Percentiles rank a stretch among this genome's conserved stretches.
Evolutionary conservation across 2,888 invertebrate species (phyloP).

Genomic region (Alitta virens): DNA sequence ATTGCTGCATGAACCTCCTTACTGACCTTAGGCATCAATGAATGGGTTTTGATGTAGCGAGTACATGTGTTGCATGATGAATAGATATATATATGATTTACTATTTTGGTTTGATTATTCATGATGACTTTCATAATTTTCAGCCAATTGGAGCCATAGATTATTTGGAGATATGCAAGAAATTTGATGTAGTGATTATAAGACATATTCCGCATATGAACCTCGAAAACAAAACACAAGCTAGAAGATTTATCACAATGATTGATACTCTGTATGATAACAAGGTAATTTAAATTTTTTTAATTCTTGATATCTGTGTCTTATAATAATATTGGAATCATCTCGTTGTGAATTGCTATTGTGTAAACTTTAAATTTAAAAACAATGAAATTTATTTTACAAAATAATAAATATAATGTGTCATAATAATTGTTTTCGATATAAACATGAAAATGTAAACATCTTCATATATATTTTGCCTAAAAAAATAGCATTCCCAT

Average conservation of each 20-base stretch:
- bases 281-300: no score
- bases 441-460: neutral
- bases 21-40: no score
- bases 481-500: neutral
- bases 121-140: neutral
- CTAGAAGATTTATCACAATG: conserved; percentile 90
- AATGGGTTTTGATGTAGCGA: no score
- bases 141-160: conserved; percentile 92
- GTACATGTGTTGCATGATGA: no score
- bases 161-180: conserved; percentile 86
- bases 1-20: no score
- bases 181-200: conserved; percentile 93
- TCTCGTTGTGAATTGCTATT: no score
- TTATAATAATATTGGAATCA: no score
- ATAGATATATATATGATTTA: no score
- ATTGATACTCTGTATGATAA: conserved; percentile 97
- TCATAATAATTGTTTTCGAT: neutral
- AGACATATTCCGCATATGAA: conserved; percentile 83
- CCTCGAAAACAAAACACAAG: conserved; percentile 76
- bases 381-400: neutral
- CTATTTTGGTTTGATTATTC: neutral
- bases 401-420: neutral
- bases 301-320: no score
- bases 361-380: no score
- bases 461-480: neutral